Conservation (phyloP, 2,797 vertebrate genomes). For the Pogoniulus pusillus region DNA sequence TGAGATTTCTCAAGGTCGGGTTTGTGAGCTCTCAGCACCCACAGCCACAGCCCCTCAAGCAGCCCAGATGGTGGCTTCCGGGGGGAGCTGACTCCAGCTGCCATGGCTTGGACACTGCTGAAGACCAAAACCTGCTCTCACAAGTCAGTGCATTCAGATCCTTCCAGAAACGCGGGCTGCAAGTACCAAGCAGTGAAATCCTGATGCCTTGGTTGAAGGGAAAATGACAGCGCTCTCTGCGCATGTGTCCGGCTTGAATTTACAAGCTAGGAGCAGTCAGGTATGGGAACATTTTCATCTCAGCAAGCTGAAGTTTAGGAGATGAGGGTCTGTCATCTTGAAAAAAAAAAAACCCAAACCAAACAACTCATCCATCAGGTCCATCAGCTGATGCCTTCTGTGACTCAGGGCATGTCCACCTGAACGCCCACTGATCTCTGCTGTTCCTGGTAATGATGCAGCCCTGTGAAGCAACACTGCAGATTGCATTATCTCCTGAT, state of each 20-base stretch:
- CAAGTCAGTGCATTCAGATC: not conserved
- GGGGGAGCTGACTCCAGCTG: not conserved
- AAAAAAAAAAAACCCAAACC: not conserved
- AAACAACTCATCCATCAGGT: not conserved
- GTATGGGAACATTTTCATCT: not conserved
- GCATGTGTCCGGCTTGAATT: not conserved
- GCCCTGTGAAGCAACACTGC: not conserved
- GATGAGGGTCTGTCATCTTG: not conserved
- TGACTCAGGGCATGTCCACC: slow-evolving; percentile 63
- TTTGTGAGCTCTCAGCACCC: fast-evolving
- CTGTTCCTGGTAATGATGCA: slow-evolving; percentile 52
- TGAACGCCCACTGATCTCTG: slow-evolving; percentile 46
- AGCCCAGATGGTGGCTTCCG: not conserved
- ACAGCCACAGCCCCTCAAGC: fast-evolving
- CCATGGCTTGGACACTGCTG: not conserved
- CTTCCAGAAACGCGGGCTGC: not conserved
- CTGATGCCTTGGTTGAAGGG: not conserved
- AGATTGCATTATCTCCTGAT: slow-evolving; percentile 33
- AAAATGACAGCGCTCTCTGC: not conserved
- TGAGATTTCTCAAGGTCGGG: not conserved
- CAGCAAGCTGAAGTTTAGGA: not conserved
- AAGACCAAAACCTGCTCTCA: not conserved
- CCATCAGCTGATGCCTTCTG: slow-evolving; percentile 10
- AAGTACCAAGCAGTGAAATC: not conserved
- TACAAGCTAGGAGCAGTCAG: not conserved